Conservation (phyloP, 2,888 invertebrate genomes). For the Abrostola tripartita region DNA sequence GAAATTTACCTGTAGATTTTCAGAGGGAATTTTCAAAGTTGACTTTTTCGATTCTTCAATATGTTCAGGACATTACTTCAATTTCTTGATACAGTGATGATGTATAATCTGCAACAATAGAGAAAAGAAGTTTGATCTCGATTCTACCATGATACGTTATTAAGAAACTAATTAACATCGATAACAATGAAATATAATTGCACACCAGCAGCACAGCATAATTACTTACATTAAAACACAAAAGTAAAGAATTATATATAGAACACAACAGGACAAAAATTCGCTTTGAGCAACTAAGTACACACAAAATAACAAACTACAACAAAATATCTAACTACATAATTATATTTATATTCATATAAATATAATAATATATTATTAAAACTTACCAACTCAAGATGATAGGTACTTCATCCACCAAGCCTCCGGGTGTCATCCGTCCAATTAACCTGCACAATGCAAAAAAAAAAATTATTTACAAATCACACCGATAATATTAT, state of each 20-base stretch:
- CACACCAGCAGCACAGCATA: constrained; percentile 63
- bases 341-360: background rate
- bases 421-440: constrained; percentile 6
- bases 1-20: constrained; percentile 48
- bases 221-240: constrained; percentile 32
- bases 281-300: constrained; percentile 62
- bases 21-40: constrained; percentile 4
- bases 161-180: constrained; percentile 29
- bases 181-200: constrained; percentile 46
- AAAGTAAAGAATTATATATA: constrained; percentile 43
- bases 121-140: constrained; percentile 62
- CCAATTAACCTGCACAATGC: constrained; percentile 36
- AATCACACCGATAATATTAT: background rate
- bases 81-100: background rate
- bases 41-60: background rate
- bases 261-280: constrained; percentile 34
- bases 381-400: constrained; percentile 46
- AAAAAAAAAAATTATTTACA: constrained; percentile 16
- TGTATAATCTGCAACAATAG: constrained; percentile 67
- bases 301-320: constrained; percentile 28
- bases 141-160: constrained; percentile 29
- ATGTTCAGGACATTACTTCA: background rate
- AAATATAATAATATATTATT: constrained; percentile 21
- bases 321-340: constrained; percentile 7
- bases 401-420: constrained; percentile 5